Evolutionary conservation across 2,113 vertebrate genomes (phyloP).

Genomic region (Macaca nemestrina): DNA sequence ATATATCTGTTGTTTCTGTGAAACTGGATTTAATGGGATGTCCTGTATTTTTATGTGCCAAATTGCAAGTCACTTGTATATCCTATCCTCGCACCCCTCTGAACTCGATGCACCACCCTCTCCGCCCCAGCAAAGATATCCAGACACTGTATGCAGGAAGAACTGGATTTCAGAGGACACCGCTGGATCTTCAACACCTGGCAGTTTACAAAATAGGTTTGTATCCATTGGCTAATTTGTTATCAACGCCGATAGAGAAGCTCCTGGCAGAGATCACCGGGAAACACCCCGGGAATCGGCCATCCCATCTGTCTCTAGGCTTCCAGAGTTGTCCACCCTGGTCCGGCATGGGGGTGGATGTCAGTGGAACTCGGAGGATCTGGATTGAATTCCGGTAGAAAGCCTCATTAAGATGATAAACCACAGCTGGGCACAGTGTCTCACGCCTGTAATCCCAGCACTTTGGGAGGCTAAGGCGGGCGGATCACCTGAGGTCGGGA

Average conservation of each 20-base stretch:
- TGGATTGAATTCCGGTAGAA: background rate
- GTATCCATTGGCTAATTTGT: background rate
- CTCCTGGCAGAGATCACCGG: too few relatives aligned
- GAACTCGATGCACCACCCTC: too few relatives aligned
- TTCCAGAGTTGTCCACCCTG: background rate
- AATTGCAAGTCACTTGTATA: background rate
- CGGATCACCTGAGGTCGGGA: too few relatives aligned
- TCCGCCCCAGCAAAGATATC: background rate
- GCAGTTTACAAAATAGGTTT: background rate
- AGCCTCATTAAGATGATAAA: background rate
- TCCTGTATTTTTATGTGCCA: background rate
- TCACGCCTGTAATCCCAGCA: too few relatives aligned
- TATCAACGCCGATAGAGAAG: background rate
- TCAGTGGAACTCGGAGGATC: background rate
- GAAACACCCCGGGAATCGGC: background rate
- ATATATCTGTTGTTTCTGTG: background rate
- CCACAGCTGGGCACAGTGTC: too few relatives aligned
- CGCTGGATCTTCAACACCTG: background rate
- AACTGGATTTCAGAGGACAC: background rate
- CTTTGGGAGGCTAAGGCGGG: too few relatives aligned
- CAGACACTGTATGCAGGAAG: background rate
- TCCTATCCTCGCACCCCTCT: accelerated
- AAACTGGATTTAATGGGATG: background rate
- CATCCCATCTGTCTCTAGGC: background rate
- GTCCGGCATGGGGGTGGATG: accelerated